phyloP scores from a whole-genome alignment of 2,113 vertebrate genomes.

The Microtus oregoni region DNA sequence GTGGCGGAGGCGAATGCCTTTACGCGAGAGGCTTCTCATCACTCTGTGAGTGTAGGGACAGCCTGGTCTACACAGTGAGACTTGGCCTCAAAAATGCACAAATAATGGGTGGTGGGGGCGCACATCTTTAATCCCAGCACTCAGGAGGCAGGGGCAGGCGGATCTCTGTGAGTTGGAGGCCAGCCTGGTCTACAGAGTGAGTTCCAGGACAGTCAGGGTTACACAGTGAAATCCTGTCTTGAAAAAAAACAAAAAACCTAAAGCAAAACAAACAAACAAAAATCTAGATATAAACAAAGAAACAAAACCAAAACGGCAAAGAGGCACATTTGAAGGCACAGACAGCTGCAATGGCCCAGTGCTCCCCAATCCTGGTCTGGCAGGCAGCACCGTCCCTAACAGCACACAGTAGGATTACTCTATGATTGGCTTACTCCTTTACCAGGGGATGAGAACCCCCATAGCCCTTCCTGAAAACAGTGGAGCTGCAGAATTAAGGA shows the following conservation, averaged over 20 bases:
- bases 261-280: not conserved
- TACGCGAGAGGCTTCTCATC: not conserved
- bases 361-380: no score
- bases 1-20: not conserved
- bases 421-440: no score
- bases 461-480: not conserved
- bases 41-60: not conserved
- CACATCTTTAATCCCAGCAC: not conserved
- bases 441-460: not conserved
- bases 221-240: not conserved
- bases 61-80: not conserved
- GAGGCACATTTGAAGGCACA: not conserved
- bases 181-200: not conserved
- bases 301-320: not conserved
- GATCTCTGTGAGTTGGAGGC: not conserved
- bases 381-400: rapidly evolving
- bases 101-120: not conserved
- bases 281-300: not conserved
- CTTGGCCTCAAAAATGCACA: not conserved
- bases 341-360: not conserved
- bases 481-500: not conserved
- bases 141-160: not conserved
- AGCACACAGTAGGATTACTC: no score
- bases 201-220: not conserved
- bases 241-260: not conserved